Conservation (phyloP, 2,113 vertebrate species). For the Heptranchias perlo region DNA sequence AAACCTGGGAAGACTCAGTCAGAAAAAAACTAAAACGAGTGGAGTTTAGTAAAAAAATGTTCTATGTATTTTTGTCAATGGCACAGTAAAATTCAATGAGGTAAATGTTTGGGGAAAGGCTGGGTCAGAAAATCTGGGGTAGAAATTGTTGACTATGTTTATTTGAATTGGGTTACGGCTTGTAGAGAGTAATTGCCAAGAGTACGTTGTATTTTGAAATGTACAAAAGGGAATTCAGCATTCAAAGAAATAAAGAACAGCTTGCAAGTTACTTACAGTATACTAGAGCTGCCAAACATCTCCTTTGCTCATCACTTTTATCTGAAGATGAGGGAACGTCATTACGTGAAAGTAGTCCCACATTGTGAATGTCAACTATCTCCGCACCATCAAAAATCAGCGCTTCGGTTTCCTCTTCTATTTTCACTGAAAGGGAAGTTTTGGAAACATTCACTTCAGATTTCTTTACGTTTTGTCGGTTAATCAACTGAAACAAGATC, state of each 20-base stretch:
- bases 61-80: background rate
- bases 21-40: background rate
- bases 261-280: slow-evolving; percentile 21
- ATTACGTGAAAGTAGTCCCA: background rate
- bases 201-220: background rate
- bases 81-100: background rate
- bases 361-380: slow-evolving; percentile 18
- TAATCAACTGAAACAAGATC: background rate
- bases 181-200: background rate
- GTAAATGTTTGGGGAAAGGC: background rate
- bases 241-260: background rate
- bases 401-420: background rate
- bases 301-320: background rate
- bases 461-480: background rate
- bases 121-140: background rate
- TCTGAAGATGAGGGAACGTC: background rate
- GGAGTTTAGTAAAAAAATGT: background rate
- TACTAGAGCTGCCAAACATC: slow-evolving; percentile 29
- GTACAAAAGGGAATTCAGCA: background rate
- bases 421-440: slow-evolving; percentile 17
- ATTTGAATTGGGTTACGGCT: background rate
- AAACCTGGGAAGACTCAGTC: background rate
- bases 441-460: background rate
- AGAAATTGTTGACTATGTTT: background rate
- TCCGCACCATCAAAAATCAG: slow-evolving; percentile 35